phyloP scores from a whole-genome alignment of 2,113 vertebrate species.

The Notarius quadriscutis region DNA sequence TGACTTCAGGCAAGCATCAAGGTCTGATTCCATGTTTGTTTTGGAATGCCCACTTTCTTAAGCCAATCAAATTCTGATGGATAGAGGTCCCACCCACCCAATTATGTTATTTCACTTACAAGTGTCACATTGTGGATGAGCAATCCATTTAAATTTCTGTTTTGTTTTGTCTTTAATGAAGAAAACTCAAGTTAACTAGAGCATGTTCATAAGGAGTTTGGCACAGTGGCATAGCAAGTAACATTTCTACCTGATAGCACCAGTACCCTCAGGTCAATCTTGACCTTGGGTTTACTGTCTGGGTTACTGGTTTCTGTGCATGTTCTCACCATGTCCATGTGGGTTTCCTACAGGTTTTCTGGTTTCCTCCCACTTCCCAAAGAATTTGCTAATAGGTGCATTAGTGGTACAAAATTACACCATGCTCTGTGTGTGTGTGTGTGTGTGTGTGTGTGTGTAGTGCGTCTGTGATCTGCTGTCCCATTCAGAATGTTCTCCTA shows the following conservation, averaged over 20 bases:
- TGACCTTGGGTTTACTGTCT: background rate
- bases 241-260: background rate
- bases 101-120: background rate
- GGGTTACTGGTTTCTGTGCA: background rate
- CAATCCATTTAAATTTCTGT: background rate
- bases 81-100: background rate
- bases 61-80: background rate
- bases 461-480: background rate
- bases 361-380: background rate
- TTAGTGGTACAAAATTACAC: background rate
- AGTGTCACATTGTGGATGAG: background rate
- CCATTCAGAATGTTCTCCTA: too few species aligned
- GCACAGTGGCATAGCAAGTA: background rate
- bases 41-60: background rate
- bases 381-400: background rate
- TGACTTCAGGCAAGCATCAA: background rate
- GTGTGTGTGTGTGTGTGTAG: background rate
- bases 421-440: background rate
- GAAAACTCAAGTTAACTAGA: background rate
- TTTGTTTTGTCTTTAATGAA: background rate
- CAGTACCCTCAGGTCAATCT: background rate
- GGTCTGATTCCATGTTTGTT: background rate
- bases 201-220: background rate
- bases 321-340: background rate
- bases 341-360: background rate